Conservation (phyloP, 2,888 invertebrate genomes). For the Zygaena filipendulae region DNA sequence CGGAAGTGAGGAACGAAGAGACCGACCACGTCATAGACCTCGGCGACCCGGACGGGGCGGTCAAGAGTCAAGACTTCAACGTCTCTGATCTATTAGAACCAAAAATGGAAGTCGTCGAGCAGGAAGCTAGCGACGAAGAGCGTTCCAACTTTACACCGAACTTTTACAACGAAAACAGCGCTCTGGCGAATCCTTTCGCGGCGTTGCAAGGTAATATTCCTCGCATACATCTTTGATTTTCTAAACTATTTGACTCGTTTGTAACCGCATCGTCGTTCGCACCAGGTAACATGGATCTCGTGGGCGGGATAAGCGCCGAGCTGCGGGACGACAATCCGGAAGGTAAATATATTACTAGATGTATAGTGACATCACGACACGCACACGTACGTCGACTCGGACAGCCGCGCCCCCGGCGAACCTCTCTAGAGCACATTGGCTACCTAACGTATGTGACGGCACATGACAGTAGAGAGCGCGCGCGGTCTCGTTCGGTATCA, state of each 20-base stretch:
- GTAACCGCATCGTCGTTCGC: conserved; percentile 8
- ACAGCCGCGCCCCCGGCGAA: conserved; percentile 69
- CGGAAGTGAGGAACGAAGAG: conserved; percentile 61
- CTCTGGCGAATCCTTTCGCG: conserved; percentile 61
- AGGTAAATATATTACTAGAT: conserved; percentile 59
- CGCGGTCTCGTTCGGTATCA: conserved; percentile 29
- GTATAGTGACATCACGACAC: conserved; percentile 35
- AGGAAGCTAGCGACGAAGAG: conserved; percentile 75
- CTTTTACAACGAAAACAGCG: conserved; percentile 52
- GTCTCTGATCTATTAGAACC: conserved; percentile 69
- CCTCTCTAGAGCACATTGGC: conserved; percentile 31
- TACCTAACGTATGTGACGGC: conserved; percentile 23
- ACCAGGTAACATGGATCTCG: conserved; percentile 60
- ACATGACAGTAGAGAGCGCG: conserved; percentile 47
- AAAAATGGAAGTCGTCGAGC: conserved; percentile 79
- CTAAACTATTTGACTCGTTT: too few relatives aligned
- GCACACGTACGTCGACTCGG: conserved; percentile 65
- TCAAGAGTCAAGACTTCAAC: conserved; percentile 53
- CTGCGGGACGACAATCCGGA: conserved; percentile 56
- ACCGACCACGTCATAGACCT: conserved; percentile 57
- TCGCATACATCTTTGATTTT: too few relatives aligned
- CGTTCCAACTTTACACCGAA: conserved; percentile 50
- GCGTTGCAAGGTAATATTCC: conserved; percentile 44
- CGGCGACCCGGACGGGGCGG: conserved; percentile 47
- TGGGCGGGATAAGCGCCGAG: conserved; percentile 51